Conservation (phyloP, 2,113 vertebrate species). For the Rhombomys opimus region DNA sequence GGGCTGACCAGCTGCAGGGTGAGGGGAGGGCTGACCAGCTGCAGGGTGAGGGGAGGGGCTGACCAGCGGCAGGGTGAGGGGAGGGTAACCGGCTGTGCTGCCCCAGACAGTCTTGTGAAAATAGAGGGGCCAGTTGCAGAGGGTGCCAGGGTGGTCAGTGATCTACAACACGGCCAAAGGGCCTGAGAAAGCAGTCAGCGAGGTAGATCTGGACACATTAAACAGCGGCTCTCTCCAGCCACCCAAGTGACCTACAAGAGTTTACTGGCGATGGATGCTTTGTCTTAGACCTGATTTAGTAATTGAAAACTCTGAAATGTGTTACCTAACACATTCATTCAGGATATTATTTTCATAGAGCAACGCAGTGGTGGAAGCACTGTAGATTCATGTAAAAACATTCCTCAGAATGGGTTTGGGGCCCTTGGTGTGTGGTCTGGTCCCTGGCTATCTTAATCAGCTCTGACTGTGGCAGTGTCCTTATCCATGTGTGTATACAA, state of each 20-base stretch:
- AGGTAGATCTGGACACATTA: conserved; percentile 5
- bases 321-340: conserved; percentile 17
- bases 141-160: background rate
- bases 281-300: conserved; percentile 58
- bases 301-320: conserved; percentile 62
- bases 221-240: conserved; percentile 16
- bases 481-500: background rate
- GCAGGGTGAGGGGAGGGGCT: background rate
- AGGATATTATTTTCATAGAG: background rate
- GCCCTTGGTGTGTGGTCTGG: background rate
- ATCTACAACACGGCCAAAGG: conserved; percentile 39
- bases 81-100: background rate
- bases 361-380: background rate
- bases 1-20: too few relatives aligned
- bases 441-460: background rate
- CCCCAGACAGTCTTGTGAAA: accelerated
- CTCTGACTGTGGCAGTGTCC: background rate
- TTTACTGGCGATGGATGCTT: conserved; percentile 22
- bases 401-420: conserved; percentile 1
- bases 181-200: conserved; percentile 11
- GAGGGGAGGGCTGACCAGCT: background rate
- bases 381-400: background rate
- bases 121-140: background rate
- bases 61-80: background rate
- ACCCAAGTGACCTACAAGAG: conserved; percentile 25